phyloP scores from a whole-genome alignment of 2,113 vertebrate genomes.

The Paramisgurnus dabryanus region DNA sequence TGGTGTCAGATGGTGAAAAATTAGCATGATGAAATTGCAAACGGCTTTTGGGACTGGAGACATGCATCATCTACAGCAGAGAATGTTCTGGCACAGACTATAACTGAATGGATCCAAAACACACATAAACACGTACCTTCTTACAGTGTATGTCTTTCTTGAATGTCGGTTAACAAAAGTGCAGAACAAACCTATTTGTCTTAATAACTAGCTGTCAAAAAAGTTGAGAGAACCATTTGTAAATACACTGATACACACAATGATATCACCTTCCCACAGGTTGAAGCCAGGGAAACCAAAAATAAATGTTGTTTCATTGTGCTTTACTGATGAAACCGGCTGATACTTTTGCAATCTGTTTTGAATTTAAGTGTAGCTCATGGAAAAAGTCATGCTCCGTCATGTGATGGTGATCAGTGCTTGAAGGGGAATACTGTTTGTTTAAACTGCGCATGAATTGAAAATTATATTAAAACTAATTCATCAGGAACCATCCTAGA shows the following conservation, averaged over 20 bases:
- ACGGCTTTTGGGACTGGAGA: slow-evolving; percentile 41
- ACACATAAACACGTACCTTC: slow-evolving; percentile 20
- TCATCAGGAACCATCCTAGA: neutral
- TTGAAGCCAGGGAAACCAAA: neutral
- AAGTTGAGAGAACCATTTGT: neutral
- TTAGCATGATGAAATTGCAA: slow-evolving; percentile 51
- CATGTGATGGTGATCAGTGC: slow-evolving; percentile 13
- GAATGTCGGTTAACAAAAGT: slow-evolving; percentile 7
- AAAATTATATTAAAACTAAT: neutral
- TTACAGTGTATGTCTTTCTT: neutral
- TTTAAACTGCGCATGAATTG: slow-evolving; percentile 18
- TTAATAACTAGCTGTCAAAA: neutral
- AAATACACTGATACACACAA: neutral
- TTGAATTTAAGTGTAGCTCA: slow-evolving; percentile 8
- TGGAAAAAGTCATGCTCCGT: slow-evolving; percentile 21
- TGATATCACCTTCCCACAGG: slow-evolving; percentile 4
- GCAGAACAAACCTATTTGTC: neutral
- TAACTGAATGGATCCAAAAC: slow-evolving; percentile 7
- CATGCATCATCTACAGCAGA: slow-evolving; percentile 45
- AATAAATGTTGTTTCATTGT: neutral
- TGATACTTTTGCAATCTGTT: slow-evolving; percentile 24
- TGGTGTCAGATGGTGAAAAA: slow-evolving; percentile 26
- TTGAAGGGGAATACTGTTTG: slow-evolving; percentile 12
- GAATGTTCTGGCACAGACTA: slow-evolving; percentile 46
- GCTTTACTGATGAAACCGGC: neutral